A percentile compares a stretch with the other conserved stretches of the same genome.
Evolutionary conservation across 2,113 vertebrate species (phyloP).

Genomic region (Sebastes schlegelii): DNA sequence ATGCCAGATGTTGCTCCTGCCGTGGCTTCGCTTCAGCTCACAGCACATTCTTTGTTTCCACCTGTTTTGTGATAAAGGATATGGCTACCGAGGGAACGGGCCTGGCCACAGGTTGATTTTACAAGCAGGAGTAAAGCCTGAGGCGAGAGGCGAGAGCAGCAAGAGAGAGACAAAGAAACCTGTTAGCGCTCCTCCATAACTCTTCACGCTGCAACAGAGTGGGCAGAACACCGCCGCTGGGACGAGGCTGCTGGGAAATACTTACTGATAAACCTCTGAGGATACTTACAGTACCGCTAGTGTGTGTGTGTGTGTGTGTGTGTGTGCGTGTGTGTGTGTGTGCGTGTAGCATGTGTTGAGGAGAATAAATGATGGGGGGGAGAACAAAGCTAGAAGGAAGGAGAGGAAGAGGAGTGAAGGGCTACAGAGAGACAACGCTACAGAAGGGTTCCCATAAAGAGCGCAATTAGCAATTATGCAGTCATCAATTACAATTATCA

Average conservation of each 20-base stretch:
- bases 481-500: conserved; percentile 86
- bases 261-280: conserved; percentile 77
- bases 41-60: conserved; percentile 67
- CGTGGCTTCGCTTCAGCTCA: conserved; percentile 41
- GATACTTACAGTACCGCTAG: conserved; percentile 70
- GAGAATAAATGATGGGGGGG: conserved; percentile 54
- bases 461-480: conserved; percentile 82
- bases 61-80: conserved; percentile 73
- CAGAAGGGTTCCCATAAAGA: conserved; percentile 80
- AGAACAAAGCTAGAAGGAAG: conserved; percentile 57
- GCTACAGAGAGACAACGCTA: conserved; percentile 65
- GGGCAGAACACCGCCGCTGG: conserved; percentile 73
- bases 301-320: conserved; percentile 26
- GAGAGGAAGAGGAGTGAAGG: conserved; percentile 45
- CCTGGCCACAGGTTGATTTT: conserved; percentile 73
- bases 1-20: conserved; percentile 37
- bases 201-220: conserved; percentile 72
- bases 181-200: conserved; percentile 78
- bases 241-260: conserved; percentile 79
- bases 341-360: conserved; percentile 17
- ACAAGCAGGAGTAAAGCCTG: conserved; percentile 74
- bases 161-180: conserved; percentile 73
- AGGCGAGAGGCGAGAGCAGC: conserved; percentile 47
- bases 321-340: conserved; percentile 8
- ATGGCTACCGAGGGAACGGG: conserved; percentile 67